These are phyloP conservation scores for Delia radicum DNA, from an alignment of 1,140 invertebrate genomes.

Conservation along the genomic window DNA sequence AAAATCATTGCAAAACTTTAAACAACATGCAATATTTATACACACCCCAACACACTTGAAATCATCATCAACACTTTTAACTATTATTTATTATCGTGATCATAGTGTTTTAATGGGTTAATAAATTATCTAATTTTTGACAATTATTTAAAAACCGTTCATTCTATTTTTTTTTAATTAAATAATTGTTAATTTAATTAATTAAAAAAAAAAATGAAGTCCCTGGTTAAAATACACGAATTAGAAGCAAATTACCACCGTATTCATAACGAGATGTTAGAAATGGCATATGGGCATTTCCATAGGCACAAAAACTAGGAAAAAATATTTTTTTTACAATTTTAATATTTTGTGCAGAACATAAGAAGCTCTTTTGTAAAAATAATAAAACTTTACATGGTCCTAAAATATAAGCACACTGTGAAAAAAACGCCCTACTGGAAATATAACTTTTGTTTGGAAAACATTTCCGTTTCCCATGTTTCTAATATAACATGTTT, in stretches of 20 bases:
- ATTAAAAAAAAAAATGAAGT: too few relatives aligned
- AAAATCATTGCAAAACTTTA: conserved; percentile 7
- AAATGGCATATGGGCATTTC: not conserved
- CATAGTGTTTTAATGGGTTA: not conserved
- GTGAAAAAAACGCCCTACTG: too few relatives aligned
- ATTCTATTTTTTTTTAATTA: not conserved
- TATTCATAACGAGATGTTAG: not conserved
- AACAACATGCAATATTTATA: not conserved
- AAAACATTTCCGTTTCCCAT: too few relatives aligned
- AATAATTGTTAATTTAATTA: not conserved
- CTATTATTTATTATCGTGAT: not conserved
- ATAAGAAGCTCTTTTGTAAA: too few relatives aligned
- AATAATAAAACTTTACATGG: too few relatives aligned
- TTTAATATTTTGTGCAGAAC: not conserved
- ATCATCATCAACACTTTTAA: not conserved
- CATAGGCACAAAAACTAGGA: too few relatives aligned
- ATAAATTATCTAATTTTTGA: too few relatives aligned
- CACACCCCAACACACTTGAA: not conserved
- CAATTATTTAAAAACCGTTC: not conserved
- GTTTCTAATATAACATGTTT: too few relatives aligned
- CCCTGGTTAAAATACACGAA: not conserved
- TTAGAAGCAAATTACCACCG: not conserved
- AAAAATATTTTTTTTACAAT: not conserved
- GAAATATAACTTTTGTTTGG: too few relatives aligned
- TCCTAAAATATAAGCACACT: too few relatives aligned